phyloP scores from a whole-genome alignment of 2,888 invertebrate genomes.

The Dryococelus australis region DNA sequence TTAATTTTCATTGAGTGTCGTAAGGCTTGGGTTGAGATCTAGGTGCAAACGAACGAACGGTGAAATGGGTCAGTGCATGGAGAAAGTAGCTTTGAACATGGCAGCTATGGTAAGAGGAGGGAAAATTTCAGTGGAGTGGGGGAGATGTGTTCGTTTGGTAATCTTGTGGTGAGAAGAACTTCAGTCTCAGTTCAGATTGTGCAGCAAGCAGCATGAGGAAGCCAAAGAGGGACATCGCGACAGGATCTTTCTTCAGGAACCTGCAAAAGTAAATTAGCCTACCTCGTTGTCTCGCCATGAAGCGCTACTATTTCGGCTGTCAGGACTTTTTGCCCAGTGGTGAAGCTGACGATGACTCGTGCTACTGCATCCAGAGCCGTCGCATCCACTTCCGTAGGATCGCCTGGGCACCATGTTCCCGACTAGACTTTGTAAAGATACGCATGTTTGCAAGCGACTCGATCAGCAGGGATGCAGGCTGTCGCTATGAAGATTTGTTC shows the following conservation, averaged over 20 bases:
- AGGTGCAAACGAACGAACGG: slow-evolving; percentile 16
- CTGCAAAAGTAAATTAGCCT: slow-evolving; percentile 33
- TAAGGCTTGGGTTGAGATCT: background rate
- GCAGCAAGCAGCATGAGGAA: slow-evolving; percentile 18
- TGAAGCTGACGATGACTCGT: background rate
- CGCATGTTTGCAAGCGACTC: background rate
- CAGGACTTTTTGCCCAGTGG: background rate
- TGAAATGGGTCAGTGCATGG: background rate
- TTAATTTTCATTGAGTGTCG: no score
- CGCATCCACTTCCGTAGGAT: background rate
- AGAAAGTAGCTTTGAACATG: background rate
- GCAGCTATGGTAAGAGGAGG: background rate
- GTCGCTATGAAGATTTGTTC: background rate
- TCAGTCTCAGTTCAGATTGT: background rate
- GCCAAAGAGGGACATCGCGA: slow-evolving; percentile 37
- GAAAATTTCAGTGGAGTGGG: background rate
- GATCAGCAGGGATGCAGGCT: background rate
- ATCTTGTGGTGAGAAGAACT: background rate
- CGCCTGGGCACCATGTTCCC: background rate
- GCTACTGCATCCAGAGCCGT: background rate
- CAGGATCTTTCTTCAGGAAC: slow-evolving; percentile 39
- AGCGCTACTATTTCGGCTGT: slow-evolving; percentile 26
- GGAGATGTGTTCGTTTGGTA: background rate
- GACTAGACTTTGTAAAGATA: background rate
- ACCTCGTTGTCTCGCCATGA: slow-evolving; percentile 17